A percentile compares a stretch with the other conserved stretches of the same genome.
phyloP scores from a whole-genome alignment of 1,140 invertebrate species.

The Dufourea novaeangliae region DNA sequence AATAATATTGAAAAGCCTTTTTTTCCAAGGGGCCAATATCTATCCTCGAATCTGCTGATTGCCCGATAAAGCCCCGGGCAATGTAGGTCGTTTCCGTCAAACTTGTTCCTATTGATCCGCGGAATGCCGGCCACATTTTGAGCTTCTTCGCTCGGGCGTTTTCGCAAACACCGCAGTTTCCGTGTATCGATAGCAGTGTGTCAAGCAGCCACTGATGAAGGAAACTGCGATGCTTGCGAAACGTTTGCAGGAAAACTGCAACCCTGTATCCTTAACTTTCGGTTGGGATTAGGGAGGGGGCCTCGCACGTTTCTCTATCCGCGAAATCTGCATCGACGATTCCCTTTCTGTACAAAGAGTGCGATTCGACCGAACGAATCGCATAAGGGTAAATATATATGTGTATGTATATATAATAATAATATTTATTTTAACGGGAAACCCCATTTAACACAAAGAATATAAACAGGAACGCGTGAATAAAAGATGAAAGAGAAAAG shows the following conservation, averaged over 20 bases:
- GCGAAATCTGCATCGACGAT: background rate
- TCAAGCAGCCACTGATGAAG: conserved; percentile 33
- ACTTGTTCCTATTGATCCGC: background rate
- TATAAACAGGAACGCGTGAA: too few species aligned
- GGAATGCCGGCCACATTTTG: background rate
- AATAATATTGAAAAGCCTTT: too few species aligned
- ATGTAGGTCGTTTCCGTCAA: conserved; percentile 9
- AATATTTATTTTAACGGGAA: too few species aligned
- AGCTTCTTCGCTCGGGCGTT: conserved; percentile 13
- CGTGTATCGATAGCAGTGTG: conserved; percentile 23
- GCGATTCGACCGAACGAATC: background rate
- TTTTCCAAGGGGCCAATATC: background rate
- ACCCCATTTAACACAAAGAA: too few species aligned
- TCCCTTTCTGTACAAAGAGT: background rate
- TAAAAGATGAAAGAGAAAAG: too few species aligned
- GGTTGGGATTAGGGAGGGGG: too few species aligned
- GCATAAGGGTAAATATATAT: too few species aligned
- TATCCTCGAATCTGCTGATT: background rate
- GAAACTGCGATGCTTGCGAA: conserved; percentile 31
- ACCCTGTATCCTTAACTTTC: background rate
- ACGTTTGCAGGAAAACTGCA: conserved; percentile 25
- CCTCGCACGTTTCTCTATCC: background rate
- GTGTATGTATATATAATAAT: too few species aligned
- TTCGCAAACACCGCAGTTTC: conserved; percentile 24
- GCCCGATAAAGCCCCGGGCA: background rate